phyloP scores from a whole-genome alignment of 2,113 vertebrate species.

The Myocastor coypus region DNA sequence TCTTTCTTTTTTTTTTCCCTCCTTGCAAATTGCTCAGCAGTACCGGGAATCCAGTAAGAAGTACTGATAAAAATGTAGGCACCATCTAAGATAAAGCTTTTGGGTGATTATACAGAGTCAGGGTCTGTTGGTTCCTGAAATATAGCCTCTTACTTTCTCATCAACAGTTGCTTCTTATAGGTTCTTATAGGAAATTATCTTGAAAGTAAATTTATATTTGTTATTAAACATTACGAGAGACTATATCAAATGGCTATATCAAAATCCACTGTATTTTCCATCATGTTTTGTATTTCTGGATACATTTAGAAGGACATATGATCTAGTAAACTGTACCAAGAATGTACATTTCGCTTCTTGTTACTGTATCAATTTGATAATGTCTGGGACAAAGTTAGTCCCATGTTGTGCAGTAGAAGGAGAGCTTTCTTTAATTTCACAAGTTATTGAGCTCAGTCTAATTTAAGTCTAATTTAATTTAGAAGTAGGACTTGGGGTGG shows the following conservation, averaged over 20 bases:
- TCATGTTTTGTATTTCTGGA: conserved; percentile 46
- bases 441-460: conserved; percentile 36
- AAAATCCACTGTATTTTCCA: conserved; percentile 36
- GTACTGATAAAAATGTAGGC: conserved; percentile 5
- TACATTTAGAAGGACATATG: conserved; percentile 65
- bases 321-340: conserved; percentile 62
- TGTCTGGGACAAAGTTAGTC: conserved; percentile 33
- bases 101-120: neutral
- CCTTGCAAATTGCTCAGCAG: neutral
- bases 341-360: neutral
- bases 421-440: conserved; percentile 51
- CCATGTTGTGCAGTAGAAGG: neutral
- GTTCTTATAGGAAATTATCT: conserved; percentile 38
- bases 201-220: conserved; percentile 55
- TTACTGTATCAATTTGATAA: conserved; percentile 48
- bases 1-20: neutral
- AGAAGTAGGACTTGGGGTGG: neutral
- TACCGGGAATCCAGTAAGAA: neutral
- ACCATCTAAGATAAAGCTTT: conserved; percentile 28
- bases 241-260: neutral
- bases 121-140: conserved; percentile 28
- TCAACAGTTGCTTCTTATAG: neutral
- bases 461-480: neutral
- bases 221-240: conserved; percentile 19
- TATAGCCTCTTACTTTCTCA: neutral